A percentile compares a stretch with the other conserved stretches of the same genome.
These are phyloP conservation scores for Thera britannica DNA, from an alignment of 2,888 invertebrate genomes.

Conservation along the genomic window DNA sequence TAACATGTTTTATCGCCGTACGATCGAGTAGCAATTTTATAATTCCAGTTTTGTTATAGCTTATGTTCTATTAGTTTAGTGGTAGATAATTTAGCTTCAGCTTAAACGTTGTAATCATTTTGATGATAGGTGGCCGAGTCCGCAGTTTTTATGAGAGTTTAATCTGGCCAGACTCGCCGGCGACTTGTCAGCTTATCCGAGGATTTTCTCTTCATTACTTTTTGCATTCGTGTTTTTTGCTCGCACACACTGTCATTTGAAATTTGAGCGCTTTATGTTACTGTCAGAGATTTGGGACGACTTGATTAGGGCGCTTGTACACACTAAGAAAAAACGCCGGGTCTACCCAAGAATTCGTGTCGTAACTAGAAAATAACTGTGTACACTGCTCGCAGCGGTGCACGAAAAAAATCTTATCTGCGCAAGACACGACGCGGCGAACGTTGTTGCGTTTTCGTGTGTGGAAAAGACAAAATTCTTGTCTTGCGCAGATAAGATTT, in stretches of 20 bases:
- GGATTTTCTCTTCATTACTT: constrained; percentile 40
- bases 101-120: constrained; percentile 55
- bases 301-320: no score
- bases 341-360: no score
- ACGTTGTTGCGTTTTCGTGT: no score
- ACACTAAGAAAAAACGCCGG: no score
- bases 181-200: constrained; percentile 49
- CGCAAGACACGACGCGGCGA: no score
- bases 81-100: constrained; percentile 45
- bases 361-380: no score
- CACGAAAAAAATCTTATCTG: no score
- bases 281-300: constrained; percentile 31
- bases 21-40: constrained; percentile 22
- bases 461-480: no score
- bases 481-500: no score
- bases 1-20: constrained; percentile 18
- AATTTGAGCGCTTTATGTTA: constrained; percentile 29
- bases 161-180: constrained; percentile 51
- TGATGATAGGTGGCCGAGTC: constrained; percentile 51
- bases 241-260: constrained; percentile 33
- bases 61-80: constrained; percentile 31
- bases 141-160: constrained; percentile 50
- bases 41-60: constrained; percentile 24
- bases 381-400: no score
- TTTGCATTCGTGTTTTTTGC: constrained; percentile 32